phyloP scores from a whole-genome alignment of 2,888 invertebrate genomes.

The Nipponacmea schrenckii region DNA sequence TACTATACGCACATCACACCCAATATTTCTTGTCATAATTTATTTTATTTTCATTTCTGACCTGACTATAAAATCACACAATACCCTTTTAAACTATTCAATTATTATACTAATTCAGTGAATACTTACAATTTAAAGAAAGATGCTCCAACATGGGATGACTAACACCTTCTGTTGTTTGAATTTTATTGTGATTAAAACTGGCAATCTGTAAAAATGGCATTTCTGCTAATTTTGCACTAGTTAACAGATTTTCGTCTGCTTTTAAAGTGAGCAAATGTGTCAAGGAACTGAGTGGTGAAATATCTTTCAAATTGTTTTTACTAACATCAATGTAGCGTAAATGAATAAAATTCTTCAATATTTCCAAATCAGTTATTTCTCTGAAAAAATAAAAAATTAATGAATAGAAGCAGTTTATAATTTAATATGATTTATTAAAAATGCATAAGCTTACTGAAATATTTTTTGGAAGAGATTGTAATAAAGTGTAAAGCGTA shows the following conservation, averaged over 20 bases:
- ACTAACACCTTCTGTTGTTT: constrained; percentile 60
- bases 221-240: constrained; percentile 61
- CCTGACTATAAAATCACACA: no score
- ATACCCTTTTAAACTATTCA: no score
- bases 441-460: not conserved
- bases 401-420: not conserved
- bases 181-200: constrained; percentile 65
- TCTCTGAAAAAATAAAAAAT: constrained; percentile 53
- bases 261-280: constrained; percentile 65
- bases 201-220: constrained; percentile 65
- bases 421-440: not conserved
- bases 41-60: no score
- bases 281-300: constrained; percentile 61
- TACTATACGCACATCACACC: no score
- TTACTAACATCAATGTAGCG: constrained; percentile 66
- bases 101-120: no score
- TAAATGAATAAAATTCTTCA: constrained; percentile 65
- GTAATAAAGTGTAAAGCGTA: no score
- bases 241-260: constrained; percentile 61
- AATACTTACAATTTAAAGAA: constrained; percentile 63
- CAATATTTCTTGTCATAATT: no score
- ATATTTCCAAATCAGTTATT: constrained; percentile 61
- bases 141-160: constrained; percentile 66
- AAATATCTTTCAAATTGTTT: constrained; percentile 64
- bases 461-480: no score